Conservation (phyloP, 64 coral and sea anemone species). For the Stichodactyla helianthus region DNA sequence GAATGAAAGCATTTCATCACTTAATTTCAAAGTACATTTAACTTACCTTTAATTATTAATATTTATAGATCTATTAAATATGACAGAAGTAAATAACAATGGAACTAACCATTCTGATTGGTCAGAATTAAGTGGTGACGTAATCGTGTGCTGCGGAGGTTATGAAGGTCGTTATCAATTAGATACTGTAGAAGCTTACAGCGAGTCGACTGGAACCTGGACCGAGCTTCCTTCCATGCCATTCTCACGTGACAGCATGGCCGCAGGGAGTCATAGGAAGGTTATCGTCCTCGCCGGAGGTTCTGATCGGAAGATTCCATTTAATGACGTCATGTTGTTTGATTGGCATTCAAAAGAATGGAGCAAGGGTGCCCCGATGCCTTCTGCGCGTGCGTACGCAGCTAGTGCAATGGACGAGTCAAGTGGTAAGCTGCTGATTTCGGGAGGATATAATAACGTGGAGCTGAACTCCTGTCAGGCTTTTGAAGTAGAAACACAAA, state of each 20-base stretch:
- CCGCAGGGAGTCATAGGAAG: slow-evolving; percentile 53
- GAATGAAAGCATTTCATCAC: too few species aligned
- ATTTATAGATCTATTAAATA: background rate
- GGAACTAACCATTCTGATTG: background rate
- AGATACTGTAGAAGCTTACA: slow-evolving; percentile 55
- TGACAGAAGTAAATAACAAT: slow-evolving; percentile 29
- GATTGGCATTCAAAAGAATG: slow-evolving; percentile 51
- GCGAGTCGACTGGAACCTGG: slow-evolving; percentile 25
- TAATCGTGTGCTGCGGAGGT: slow-evolving; percentile 61
- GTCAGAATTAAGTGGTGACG: slow-evolving; percentile 43
- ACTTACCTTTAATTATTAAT: too few species aligned
- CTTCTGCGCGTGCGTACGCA: slow-evolving; percentile 44
- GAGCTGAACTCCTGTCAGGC: slow-evolving; percentile 48
- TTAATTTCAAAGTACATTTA: too few species aligned
- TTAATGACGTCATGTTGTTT: slow-evolving; percentile 40
- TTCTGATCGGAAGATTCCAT: slow-evolving; percentile 47
- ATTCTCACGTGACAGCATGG: slow-evolving; percentile 55
- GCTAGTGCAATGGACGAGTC: slow-evolving; percentile 42
- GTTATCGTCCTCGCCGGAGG: slow-evolving; percentile 57
- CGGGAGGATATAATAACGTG: slow-evolving; percentile 50
- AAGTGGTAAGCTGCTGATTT: slow-evolving; percentile 44
- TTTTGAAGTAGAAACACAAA: slow-evolving; percentile 55
- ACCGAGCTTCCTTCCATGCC: slow-evolving; percentile 59
- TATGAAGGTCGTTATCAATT: slow-evolving; percentile 49
- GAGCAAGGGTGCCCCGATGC: slow-evolving; percentile 44